Evolutionary conservation across 2,797 vertebrate species (phyloP), one percentile per base, ranked within the genome.

Genomic region (Aulostomus chinensis): DNA sequence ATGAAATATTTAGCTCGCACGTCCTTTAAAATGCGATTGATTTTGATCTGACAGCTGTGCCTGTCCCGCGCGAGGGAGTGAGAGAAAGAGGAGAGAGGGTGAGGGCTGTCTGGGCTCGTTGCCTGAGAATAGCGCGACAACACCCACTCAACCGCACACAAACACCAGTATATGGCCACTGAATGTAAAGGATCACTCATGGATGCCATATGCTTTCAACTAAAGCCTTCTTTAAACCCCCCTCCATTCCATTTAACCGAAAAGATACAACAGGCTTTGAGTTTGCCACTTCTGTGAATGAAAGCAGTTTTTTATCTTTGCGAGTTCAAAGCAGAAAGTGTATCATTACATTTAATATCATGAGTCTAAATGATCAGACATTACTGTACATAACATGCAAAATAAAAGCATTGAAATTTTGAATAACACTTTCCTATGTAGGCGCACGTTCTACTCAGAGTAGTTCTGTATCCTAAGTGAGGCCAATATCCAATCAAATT

Each of bases 41-140:
- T 90, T 90, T 88, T 90, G 88, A 90, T 90, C 88, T 89, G 88
- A 90, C 88, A 89, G 88, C 88, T 90, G 88, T 90, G 88, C 85
- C 83, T 88, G 86, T 89, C 88, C 87, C 86, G 80, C 66, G 85
- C 73, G 84, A 87, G 86, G 76, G 84, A 81, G 81, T 52, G 77
- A 77, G 80, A 64, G 71, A 73, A 77, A 36, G 73, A 65, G 64
- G 71, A 83, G n/a, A 48, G 80, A 83, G 78, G 63, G 80, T 76
- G 80, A 88, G 67, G 77, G 85, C 80, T 88, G 86, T 87, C 86
- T 90, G 86, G 88, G 86, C 86, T 85, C 70, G 43, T 75, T 89
- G 86, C 86, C 87, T 85, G 80, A 84, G 83, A 83, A 76, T 68
- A 73, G 65, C 29, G 65, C 78, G 78, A 88, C 83, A 86, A 85